Evolutionary conservation across 2,797 vertebrate genomes (phyloP).

Genomic region (Nasua narica): DNA sequence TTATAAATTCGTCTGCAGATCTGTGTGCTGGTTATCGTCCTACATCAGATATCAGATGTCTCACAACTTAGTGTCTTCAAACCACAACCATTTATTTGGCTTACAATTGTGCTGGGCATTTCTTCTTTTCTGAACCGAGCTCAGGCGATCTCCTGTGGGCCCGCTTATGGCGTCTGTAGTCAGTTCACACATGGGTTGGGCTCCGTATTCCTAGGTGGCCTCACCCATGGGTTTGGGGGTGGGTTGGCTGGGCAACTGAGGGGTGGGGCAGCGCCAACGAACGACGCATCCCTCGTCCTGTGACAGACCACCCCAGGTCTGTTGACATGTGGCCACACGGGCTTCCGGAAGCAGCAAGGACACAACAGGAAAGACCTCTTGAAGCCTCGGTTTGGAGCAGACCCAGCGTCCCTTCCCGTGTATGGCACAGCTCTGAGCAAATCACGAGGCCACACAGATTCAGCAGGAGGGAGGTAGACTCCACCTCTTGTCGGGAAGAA

Average conservation of each 20-base stretch:
- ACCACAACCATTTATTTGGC: not conserved
- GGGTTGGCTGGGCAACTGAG: not conserved
- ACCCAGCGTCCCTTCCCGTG: not conserved
- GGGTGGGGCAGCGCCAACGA: accelerated
- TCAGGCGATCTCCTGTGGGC: accelerated
- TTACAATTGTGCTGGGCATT: not conserved
- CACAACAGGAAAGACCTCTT: not conserved
- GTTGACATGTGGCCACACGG: not conserved
- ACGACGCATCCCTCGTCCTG: not conserved
- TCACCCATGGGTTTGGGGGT: accelerated
- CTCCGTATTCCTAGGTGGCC: not conserved
- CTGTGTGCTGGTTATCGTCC: not conserved
- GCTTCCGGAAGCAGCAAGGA: not conserved
- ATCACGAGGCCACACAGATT: not conserved
- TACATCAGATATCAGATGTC: not conserved
- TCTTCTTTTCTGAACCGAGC: not conserved
- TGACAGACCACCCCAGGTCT: not conserved
- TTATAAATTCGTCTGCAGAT: not conserved
- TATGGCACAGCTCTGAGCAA: not conserved
- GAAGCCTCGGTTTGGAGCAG: not conserved
- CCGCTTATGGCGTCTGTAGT: not conserved
- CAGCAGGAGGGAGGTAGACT: not conserved
- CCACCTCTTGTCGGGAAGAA: not conserved
- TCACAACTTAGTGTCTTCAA: not conserved
- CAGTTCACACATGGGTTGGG: not conserved